Conservation (phyloP, 1,140 invertebrate genomes). For the Caerostris extrusa region DNA sequence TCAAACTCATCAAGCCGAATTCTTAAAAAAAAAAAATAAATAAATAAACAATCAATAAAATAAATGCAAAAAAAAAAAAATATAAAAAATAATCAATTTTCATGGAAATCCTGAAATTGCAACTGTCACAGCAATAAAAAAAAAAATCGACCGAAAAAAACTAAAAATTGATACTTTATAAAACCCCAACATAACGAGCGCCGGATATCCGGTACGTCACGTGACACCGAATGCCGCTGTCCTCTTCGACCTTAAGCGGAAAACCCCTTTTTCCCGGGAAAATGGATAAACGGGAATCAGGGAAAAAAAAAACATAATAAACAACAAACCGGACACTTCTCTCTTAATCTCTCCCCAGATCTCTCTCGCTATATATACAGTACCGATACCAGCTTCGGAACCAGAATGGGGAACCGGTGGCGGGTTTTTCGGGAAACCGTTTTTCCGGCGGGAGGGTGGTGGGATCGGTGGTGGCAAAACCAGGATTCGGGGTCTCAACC, state of each 20-base stretch:
- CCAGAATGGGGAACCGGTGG: conserved; percentile 3
- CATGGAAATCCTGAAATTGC: background rate
- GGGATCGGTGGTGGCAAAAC: conserved; percentile 9
- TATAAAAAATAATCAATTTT: background rate
- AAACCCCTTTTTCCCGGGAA: conserved; percentile 21
- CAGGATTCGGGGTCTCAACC: conserved; percentile 29
- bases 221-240: conserved; percentile 53
- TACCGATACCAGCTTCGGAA: background rate
- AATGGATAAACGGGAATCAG: conserved; percentile 9
- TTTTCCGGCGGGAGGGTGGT: conserved; percentile 41
- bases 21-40: too few relatives aligned
- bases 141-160: background rate
- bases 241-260: conserved; percentile 65
- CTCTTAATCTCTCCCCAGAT: background rate
- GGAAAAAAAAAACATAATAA: background rate
- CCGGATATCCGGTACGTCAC: conserved; percentile 67
- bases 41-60: background rate
- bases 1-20: too few relatives aligned
- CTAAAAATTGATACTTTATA: background rate
- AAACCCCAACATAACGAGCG: conserved; percentile 48
- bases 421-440: background rate
- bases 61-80: background rate
- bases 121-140: background rate
- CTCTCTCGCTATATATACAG: background rate
- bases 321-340: background rate